Evolutionary conservation across 2,113 vertebrate genomes (phyloP).

Genomic region (Noctilio leporinus): DNA sequence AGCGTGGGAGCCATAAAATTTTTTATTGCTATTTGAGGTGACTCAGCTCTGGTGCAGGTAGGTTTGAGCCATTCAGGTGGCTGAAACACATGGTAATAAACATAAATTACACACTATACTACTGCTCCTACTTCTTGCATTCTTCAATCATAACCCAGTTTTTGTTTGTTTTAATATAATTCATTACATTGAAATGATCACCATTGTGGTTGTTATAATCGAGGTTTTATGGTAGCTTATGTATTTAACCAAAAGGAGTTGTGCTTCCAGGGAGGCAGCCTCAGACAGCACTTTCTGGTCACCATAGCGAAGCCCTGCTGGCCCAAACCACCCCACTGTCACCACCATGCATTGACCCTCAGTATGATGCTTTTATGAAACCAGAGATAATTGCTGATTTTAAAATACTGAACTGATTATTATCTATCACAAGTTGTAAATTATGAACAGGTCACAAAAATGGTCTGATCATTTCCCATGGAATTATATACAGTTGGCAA

Average conservation of each 20-base stretch:
- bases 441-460: background rate
- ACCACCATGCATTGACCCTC: background rate
- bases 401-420: background rate
- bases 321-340: background rate
- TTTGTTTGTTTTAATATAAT: background rate
- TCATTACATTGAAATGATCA: background rate
- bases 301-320: background rate
- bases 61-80: background rate
- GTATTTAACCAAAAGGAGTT: background rate
- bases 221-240: background rate
- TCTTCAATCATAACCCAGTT: background rate
- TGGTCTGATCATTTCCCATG: background rate
- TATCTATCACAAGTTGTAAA: background rate
- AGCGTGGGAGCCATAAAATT: background rate
- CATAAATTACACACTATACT: background rate
- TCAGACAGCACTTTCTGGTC: background rate
- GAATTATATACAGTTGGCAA: background rate
- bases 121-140: background rate
- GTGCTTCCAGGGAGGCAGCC: background rate
- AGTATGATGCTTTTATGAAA: background rate
- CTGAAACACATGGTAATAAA: background rate
- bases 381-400: background rate
- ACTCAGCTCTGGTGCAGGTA: background rate
- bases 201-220: background rate
- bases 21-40: slow-evolving; percentile 30